Evolutionary conservation across 2,797 vertebrate species (phyloP).

Genomic region (Harpagifer antarcticus): DNA sequence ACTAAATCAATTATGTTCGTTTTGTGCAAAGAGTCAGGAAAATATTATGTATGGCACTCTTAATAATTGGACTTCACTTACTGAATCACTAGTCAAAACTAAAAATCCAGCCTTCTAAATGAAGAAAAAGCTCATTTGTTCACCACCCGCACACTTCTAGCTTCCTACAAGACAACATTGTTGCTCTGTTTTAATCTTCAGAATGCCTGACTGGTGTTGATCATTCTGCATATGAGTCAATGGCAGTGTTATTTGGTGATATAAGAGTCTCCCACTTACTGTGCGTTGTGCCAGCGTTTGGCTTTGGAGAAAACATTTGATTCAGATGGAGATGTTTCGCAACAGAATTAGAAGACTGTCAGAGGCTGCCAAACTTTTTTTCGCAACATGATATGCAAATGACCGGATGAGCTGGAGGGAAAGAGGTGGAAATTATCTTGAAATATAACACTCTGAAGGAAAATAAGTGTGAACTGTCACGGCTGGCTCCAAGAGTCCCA

Average conservation of each 20-base stretch:
- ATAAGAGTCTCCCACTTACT: constrained; percentile 68
- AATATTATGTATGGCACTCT: constrained; percentile 41
- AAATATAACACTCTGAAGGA: constrained; percentile 56
- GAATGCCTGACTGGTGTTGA: constrained; percentile 52
- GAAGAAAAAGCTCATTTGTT: constrained; percentile 39
- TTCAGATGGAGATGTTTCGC: constrained; percentile 61
- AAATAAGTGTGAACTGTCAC: constrained; percentile 66
- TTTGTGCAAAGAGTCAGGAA: constrained; percentile 21
- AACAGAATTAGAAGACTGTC: constrained; percentile 64
- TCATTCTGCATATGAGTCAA: constrained; percentile 59
- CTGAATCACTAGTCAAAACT: constrained; percentile 9
- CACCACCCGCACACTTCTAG: constrained; percentile 11
- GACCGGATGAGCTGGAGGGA: constrained; percentile 48
- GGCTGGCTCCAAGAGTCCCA: constrained; percentile 38
- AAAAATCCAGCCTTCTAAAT: constrained; percentile 35
- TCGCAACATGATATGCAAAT: constrained; percentile 62
- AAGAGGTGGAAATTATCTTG: constrained; percentile 57
- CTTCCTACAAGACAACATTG: constrained; percentile 8
- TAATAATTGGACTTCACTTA: constrained; percentile 15
- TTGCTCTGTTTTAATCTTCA: constrained; percentile 44
- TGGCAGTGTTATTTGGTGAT: constrained; percentile 60
- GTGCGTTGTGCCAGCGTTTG: constrained; percentile 38
- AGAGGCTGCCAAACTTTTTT: constrained; percentile 57
- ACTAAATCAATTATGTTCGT: constrained; percentile 2
- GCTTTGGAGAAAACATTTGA: constrained; percentile 47